Conservation (phyloP, 2,797 vertebrate genomes). For the Thaleichthys pacificus region DNA sequence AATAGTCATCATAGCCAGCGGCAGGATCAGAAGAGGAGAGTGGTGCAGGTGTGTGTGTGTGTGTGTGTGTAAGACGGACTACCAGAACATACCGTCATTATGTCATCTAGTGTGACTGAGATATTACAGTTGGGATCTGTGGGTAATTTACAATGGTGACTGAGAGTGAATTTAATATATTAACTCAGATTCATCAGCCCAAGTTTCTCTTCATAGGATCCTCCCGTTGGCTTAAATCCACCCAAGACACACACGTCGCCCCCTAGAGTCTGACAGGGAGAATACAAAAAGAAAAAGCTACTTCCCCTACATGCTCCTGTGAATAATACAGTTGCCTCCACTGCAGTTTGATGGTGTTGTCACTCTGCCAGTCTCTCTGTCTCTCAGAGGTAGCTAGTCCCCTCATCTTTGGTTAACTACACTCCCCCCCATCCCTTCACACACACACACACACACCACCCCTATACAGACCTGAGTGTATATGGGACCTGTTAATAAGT, state of each 20-base stretch:
- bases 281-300: no score
- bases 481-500: constrained; percentile 44
- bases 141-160: neutral
- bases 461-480: constrained; percentile 23
- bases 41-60: constrained; percentile 17
- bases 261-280: no score
- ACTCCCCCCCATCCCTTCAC: constrained; percentile 13
- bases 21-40: constrained; percentile 55
- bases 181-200: no score
- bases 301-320: no score
- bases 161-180: no score
- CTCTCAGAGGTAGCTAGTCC: no score
- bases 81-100: neutral
- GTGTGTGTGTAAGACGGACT: neutral
- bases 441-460: constrained; percentile 40
- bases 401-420: no score
- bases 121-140: no score
- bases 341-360: no score
- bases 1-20: constrained; percentile 68
- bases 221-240: neutral
- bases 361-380: no score
- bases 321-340: no score
- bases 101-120: neutral
- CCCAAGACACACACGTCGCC: constrained; percentile 11
- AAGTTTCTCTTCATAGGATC: no score